These are phyloP conservation scores for Melanostoma mellinum DNA, from an alignment of 2,888 invertebrate species.

Conservation along the genomic window DNA sequence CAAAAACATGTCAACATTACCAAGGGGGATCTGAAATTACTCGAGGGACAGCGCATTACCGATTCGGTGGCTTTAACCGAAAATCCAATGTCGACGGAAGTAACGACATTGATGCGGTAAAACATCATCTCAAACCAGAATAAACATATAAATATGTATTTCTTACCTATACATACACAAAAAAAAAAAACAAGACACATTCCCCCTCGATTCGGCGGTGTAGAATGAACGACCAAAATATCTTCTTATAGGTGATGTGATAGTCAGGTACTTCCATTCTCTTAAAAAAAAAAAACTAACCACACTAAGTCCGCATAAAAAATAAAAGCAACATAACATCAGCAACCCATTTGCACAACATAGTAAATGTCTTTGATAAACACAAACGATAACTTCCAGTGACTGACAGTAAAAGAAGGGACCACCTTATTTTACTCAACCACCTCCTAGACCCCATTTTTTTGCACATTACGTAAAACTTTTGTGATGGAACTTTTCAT, in stretches of 20 bases:
- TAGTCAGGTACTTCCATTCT: constrained; percentile 19
- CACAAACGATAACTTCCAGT: no score
- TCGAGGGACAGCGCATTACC: constrained; percentile 77
- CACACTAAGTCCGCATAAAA: no score
- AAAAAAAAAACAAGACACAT: constrained; percentile 44
- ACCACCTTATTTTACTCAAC: no score
- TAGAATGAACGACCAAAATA: no score
- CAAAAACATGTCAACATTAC: constrained; percentile 78
- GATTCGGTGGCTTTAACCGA: constrained; percentile 81
- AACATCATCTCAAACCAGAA: constrained; percentile 73
- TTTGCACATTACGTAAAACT: no score
- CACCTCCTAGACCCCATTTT: no score
- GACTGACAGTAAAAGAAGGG: no score
- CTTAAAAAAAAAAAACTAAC: no score
- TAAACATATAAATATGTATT: constrained; percentile 17
- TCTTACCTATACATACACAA: constrained; percentile 15
- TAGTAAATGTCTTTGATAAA: no score
- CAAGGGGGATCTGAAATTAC: constrained; percentile 79
- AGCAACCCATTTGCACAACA: no score
- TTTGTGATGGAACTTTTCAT: no score
- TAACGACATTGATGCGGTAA: constrained; percentile 80
- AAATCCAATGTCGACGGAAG: constrained; percentile 79
- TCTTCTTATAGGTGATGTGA: neutral
- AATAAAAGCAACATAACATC: no score
- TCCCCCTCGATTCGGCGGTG: neutral